These are phyloP conservation scores for Metallyticus violacea DNA, from an alignment of 2,888 invertebrate genomes.

Conservation along the genomic window DNA sequence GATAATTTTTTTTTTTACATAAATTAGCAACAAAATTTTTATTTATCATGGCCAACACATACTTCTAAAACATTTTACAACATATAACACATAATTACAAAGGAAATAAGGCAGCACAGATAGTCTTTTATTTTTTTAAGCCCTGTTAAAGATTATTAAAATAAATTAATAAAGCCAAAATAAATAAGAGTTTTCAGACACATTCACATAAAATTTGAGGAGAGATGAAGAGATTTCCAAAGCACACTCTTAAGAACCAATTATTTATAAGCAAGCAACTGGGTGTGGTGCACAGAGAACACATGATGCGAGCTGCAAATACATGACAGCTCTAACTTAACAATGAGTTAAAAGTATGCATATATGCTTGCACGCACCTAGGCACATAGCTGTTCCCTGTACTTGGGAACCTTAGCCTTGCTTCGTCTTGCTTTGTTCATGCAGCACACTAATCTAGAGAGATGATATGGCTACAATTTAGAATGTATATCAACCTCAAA, in stretches of 20 bases:
- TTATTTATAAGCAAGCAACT: neutral
- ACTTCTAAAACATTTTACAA: slow-evolving; percentile 5
- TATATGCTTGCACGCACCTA: neutral
- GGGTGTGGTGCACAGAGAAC: neutral
- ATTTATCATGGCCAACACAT: neutral
- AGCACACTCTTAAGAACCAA: neutral
- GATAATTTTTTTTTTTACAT: neutral
- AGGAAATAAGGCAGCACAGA: slow-evolving; percentile 4
- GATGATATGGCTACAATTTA: neutral
- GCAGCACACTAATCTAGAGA: neutral
- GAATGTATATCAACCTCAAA: neutral
- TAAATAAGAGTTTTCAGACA: slow-evolving; percentile 1
- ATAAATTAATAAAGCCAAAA: slow-evolving; percentile 6
- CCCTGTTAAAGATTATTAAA: neutral
- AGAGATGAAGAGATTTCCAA: neutral
- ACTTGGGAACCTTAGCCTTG: neutral
- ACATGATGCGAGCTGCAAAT: neutral
- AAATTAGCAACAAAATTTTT: neutral
- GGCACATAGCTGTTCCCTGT: neutral
- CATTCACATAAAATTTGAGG: neutral
- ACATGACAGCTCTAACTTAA: neutral
- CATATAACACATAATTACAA: slow-evolving; percentile 9
- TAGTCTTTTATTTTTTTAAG: neutral
- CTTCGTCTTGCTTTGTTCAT: neutral
- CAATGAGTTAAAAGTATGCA: neutral